Base-by-base conservation (phyloP, 2,888 invertebrate genomes). In the Drosophila antonietae region DNA sequence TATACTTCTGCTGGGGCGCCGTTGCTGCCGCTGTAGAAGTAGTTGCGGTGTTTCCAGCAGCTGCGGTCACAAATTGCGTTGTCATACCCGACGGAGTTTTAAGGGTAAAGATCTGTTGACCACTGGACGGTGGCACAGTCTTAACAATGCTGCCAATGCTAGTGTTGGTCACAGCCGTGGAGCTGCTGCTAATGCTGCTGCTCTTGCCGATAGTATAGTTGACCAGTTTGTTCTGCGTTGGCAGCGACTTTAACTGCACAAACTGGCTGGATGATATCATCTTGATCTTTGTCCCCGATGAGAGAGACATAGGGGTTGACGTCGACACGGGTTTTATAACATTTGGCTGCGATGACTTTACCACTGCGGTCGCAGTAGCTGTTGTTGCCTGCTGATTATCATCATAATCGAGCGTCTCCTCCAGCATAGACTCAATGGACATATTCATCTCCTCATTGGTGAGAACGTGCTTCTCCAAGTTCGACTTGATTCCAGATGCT, bases 391-490 rank as follows among this genome's bases (percentile, higher is more conserved):
- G 82, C 28, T 55, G 67, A 3, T 28, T 57, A 4, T 87, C 86
- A 39, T 89, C 87, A n/a, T 85, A 83, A 12, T 91, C 91, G 52
- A 80, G 81, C 0, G 83, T 62, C 52, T 92, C 92, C 51, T 91
- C 91, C 59, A 93, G 81, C 56, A 93, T 90, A 46, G 91, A 92
- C 78, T 93, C 92, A 68, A 93, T 92, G n/a, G 93, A 92, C 76
- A 91, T 77, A 59, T 92, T 92, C 10, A 93, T 86, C 58, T 92
- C 92, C 66, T 92, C 92, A 67, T 88, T 90, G 58, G 77, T 80
- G 9, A 78, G 88, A 73, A 44, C 76, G 78, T 68, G 65, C 20
- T 74, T 78, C 15, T 69, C 71, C 10, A 41, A 2, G 46, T 18
- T 64, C 44, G 31, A 37, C 39, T 71, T 71, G 12, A 59, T 28